Conservation (phyloP, 2,888 invertebrate genomes). For the Mechanitis mazaeus region DNA sequence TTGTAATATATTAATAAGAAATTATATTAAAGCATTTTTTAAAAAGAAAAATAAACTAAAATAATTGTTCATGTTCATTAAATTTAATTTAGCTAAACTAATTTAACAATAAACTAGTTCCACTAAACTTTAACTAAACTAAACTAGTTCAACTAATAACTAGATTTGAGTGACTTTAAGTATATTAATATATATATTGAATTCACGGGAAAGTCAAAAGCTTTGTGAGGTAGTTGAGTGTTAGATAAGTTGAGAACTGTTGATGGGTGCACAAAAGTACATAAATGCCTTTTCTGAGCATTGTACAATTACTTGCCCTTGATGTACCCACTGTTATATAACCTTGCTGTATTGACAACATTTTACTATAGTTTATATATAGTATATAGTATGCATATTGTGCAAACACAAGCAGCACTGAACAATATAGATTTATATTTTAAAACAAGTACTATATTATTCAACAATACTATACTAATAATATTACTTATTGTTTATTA, state of each 20-base stretch:
- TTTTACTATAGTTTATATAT: conserved; percentile 8
- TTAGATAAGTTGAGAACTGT: conserved; percentile 4
- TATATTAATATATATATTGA: background rate
- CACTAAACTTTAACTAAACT: no score
- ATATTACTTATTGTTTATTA: no score
- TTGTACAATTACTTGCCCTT: conserved; percentile 22
- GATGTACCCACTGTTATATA: conserved; percentile 22
- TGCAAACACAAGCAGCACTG: background rate
- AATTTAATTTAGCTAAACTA: no score
- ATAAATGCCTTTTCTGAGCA: conserved; percentile 13
- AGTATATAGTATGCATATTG: background rate
- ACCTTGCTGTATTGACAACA: conserved; percentile 25
- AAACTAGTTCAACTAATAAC: background rate
- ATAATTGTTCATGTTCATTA: no score
- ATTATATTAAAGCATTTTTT: no score
- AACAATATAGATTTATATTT: no score
- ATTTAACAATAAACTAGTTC: no score
- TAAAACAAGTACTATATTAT: no score
- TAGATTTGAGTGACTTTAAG: background rate
- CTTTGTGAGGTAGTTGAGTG: background rate
- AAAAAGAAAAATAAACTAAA: no score
- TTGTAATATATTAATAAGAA: no score
- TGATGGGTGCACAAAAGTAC: conserved; percentile 13
- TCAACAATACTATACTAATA: no score
- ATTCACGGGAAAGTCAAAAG: background rate